Base-by-base conservation (phyloP, 2,113 vertebrate species). In the Pholis gunnellus region DNA sequence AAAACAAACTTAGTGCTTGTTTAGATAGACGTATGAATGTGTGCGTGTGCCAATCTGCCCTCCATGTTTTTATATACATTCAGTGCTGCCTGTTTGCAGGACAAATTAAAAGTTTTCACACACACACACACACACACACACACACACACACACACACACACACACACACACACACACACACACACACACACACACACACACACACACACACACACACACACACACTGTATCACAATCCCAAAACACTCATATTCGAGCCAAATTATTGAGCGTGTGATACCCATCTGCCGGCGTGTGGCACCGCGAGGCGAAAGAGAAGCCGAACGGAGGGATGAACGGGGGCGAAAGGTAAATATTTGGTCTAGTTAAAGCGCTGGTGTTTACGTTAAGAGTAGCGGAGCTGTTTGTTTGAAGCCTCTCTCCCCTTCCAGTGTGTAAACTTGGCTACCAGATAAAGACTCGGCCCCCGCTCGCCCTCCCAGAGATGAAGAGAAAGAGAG, bases 331-430 rank as follows among this genome's bases (percentile, higher is more conserved):
- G 89, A 91, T 87, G 88, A 82, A 90, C 88, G 17, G 89, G 92
- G 87, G 83, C 84, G 75, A 93, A 95, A 92, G 54, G 73, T 91
- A 95, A 96, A 96, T 96, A 96, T 96, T 97, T 96, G 89, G 81
- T 81, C 91, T 95, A 89, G 91, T 93, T 94, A 86, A 92, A 91
- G 91, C 83, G 79, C 85, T 63, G 89, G 78, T 95, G 95, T 96
- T 96, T 95, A 93, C 84, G 84, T 94, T 94, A 94, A 95, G 93
- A 94, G 90, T 88, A 93, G 92, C 80, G 75, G 81, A 74, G 38
- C 80, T 94, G 95, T 96, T 96, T 96, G 94, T 95, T 93, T 94
- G 95, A 95, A 57, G 84, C 93, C 85, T 93, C 77, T 85, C 71
- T 83, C 78, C 65, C 86, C 88, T 90, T 90, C 85, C 94, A 92